These are phyloP conservation scores for Paracentrotus lividus DNA, from an alignment of 53 echinoderm and acorn worm species.

Conservation along the genomic window DNA sequence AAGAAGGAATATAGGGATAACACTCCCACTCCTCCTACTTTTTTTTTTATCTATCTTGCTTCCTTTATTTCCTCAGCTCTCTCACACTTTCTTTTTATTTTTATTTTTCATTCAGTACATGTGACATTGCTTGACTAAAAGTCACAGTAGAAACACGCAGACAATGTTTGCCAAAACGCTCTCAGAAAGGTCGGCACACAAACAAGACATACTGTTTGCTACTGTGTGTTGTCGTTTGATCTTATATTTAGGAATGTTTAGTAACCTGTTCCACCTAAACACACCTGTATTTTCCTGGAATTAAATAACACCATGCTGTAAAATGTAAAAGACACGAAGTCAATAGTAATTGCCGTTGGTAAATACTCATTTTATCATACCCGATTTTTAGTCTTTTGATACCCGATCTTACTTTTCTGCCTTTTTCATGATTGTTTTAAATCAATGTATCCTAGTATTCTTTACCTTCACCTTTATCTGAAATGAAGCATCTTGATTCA, in stretches of 20 bases:
- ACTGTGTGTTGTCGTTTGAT: neutral
- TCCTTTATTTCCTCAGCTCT: neutral
- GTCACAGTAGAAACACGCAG: neutral
- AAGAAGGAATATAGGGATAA: too few species aligned
- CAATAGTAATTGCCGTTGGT: too few species aligned
- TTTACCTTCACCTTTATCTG: too few species aligned
- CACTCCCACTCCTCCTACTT: neutral
- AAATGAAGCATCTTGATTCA: too few species aligned
- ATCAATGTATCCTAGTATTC: too few species aligned
- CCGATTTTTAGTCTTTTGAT: too few species aligned
- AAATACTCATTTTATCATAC: too few species aligned
- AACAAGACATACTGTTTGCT: neutral
- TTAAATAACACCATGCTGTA: neutral
- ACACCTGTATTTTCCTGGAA: neutral
- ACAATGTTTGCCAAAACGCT: slow-evolving; percentile 18
- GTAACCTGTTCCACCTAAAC: neutral
- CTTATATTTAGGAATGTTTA: slow-evolving; percentile 17
- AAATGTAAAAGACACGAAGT: neutral
- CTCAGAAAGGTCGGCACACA: slow-evolving; percentile 17
- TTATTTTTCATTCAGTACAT: neutral
- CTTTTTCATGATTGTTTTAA: too few species aligned
- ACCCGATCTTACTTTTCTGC: too few species aligned
- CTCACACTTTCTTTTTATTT: neutral
- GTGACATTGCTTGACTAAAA: neutral
- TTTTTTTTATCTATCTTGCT: neutral